Evolutionary conservation across 1,140 invertebrate species (phyloP).

Genomic region (Drosophila sechellia): DNA sequence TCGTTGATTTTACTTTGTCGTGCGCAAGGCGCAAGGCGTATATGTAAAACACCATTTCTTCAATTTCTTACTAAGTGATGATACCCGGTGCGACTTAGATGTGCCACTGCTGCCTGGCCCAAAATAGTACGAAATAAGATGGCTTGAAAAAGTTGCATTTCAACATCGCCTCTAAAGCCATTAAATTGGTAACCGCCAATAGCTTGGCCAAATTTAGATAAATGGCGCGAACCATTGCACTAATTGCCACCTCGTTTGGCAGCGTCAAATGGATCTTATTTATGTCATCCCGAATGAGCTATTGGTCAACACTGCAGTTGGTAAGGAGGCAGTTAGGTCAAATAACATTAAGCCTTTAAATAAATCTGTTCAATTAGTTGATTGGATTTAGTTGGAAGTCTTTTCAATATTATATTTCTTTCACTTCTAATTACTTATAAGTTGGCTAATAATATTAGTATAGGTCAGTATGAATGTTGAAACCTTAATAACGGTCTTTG

Average conservation of each 20-base stretch:
- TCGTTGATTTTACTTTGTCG: not conserved
- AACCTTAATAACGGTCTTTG: conserved; percentile 3
- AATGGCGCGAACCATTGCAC: conserved; percentile 51
- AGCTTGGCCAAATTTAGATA: conserved; percentile 51
- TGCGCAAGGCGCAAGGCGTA: conserved; percentile 39
- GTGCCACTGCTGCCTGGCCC: conserved; percentile 12
- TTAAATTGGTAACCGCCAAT: conserved; percentile 53
- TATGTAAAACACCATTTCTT: conserved; percentile 31
- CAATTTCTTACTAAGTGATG: conserved; percentile 14
- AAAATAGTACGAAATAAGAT: conserved; percentile 1
- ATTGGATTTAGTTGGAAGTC: not conserved
- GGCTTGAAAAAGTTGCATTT: conserved; percentile 26
- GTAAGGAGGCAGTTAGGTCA: conserved; percentile 5
- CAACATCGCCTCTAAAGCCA: conserved; percentile 46
- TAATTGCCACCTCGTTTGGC: conserved; percentile 55
- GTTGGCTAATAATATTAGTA: conserved; percentile 1
- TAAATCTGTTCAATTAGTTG: not conserved
- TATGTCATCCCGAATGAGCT: conserved; percentile 41
- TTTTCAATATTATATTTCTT: not conserved
- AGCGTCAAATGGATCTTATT: conserved; percentile 35
- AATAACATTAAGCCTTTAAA: conserved; percentile 8
- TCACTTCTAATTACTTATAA: not conserved
- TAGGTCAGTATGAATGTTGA: not conserved
- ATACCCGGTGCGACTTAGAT: conserved; percentile 5
- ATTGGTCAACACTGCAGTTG: conserved; percentile 11